Conservation (phyloP, 2,113 vertebrate species). For the Ibidorhyncha struthersii region DNA sequence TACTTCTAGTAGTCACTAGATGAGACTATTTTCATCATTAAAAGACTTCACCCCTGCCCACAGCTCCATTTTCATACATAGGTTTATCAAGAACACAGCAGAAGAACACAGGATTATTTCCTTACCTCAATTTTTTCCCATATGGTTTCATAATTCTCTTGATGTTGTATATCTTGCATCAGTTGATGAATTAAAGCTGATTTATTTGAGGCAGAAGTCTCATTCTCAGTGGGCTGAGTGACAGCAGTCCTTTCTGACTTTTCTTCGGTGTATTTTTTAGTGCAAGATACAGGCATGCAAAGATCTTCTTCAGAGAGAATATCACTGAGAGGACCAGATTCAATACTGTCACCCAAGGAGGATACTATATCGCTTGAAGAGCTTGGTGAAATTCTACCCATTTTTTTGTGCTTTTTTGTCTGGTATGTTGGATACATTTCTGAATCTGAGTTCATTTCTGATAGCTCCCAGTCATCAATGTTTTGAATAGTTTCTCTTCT, state of each 20-base stretch:
- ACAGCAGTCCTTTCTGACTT: constrained; percentile 39
- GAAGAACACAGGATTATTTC: not conserved
- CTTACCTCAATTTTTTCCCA: constrained; percentile 96
- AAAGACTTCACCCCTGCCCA: not conserved
- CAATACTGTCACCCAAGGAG: constrained; percentile 88
- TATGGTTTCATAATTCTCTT: constrained; percentile 85
- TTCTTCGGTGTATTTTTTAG: constrained; percentile 67
- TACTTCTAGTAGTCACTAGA: not conserved
- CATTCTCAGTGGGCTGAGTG: constrained; percentile 55
- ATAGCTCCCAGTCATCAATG: constrained; percentile 96
- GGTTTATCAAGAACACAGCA: not conserved
- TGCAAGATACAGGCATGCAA: constrained; percentile 54
- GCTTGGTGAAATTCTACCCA: constrained; percentile 82
- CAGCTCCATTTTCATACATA: not conserved
- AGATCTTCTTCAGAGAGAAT: constrained; percentile 88
- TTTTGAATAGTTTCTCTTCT: constrained; percentile 83
- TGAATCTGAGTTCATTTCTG: constrained; percentile 90
- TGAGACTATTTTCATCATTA: not conserved
- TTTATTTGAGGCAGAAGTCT: constrained; percentile 69
- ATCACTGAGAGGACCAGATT: constrained; percentile 90
- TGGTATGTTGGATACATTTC: constrained; percentile 76
- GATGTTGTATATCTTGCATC: constrained; percentile 89
- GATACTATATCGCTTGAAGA: constrained; percentile 91
- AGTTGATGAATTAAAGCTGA: constrained; percentile 85
- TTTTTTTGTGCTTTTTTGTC: constrained; percentile 74